Evolutionary conservation across 2,888 invertebrate genomes (phyloP).

Genomic region (Drosophila tripunctata): DNA sequence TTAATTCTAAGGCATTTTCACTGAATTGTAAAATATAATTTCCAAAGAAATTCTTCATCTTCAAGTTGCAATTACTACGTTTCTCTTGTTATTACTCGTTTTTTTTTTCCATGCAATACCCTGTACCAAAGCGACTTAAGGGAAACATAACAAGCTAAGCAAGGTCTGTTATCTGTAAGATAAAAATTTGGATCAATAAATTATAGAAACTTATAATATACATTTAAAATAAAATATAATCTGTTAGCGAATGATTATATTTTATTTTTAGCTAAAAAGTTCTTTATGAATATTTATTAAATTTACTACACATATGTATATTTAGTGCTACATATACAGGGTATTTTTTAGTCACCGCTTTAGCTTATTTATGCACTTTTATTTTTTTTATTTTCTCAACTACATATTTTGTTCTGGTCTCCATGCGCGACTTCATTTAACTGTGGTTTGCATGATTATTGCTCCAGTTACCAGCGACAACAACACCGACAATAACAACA

Average conservation of each 20-base stretch:
- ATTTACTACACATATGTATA: not conserved
- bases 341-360: not conserved
- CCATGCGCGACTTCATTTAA: constrained; percentile 76
- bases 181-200: too few relatives aligned
- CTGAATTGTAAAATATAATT: constrained; percentile 76
- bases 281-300: too few relatives aligned
- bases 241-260: too few relatives aligned
- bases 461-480: constrained; percentile 73
- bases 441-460: constrained; percentile 78
- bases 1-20: constrained; percentile 76
- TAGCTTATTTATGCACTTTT: not conserved
- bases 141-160: not conserved
- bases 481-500: constrained; percentile 20
- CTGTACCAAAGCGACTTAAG: not conserved
- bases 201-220: too few relatives aligned
- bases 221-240: too few relatives aligned
- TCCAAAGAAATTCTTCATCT: constrained; percentile 65
- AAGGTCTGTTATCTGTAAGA: not conserved
- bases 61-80: constrained; percentile 61
- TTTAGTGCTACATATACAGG: not conserved
- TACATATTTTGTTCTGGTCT: constrained; percentile 44
- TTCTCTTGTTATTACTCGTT: constrained; percentile 45
- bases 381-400: constrained; percentile 17
- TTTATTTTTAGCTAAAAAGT: too few relatives aligned
- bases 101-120: constrained; percentile 17